Evolutionary conservation across 2,888 invertebrate species (phyloP).

Genomic region (Synanthedon vespiformis): DNA sequence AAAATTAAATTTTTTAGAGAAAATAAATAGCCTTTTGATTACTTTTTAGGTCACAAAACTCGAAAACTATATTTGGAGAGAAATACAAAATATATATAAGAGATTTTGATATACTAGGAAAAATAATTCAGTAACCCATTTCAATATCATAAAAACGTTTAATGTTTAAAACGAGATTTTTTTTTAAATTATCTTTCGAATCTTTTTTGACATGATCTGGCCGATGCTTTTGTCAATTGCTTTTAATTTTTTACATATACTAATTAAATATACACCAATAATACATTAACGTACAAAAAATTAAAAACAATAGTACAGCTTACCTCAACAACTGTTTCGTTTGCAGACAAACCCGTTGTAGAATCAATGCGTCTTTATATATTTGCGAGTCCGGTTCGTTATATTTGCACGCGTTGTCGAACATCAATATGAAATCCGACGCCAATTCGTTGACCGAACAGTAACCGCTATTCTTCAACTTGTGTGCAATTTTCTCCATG

Average conservation of each 20-base stretch:
- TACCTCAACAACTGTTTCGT: slow-evolving; percentile 87
- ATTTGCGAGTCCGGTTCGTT: slow-evolving; percentile 98
- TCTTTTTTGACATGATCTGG: too few relatives aligned
- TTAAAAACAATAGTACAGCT: neutral
- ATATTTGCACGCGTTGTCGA: slow-evolving; percentile 96
- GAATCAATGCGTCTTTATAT: slow-evolving; percentile 93
- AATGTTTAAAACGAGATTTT: too few relatives aligned
- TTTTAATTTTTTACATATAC: too few relatives aligned
- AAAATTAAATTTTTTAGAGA: too few relatives aligned
- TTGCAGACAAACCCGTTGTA: slow-evolving; percentile 92
- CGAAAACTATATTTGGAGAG: too few relatives aligned
- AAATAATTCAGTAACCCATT: too few relatives aligned
- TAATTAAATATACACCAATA: neutral
- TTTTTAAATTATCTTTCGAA: too few relatives aligned
- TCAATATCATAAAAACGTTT: too few relatives aligned
- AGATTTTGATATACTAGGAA: too few relatives aligned
- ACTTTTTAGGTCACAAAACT: too few relatives aligned
- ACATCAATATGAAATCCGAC: slow-evolving; percentile 91
- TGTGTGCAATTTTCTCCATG: slow-evolving; percentile 92
- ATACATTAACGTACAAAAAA: neutral
- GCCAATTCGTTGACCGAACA: slow-evolving; percentile 88
- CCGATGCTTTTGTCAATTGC: too few relatives aligned
- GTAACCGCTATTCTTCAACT: slow-evolving; percentile 82
- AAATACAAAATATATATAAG: neutral
- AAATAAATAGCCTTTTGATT: too few relatives aligned